These are phyloP conservation scores for Bombyx huttoni DNA, from an alignment of 2,888 invertebrate genomes.

Conservation along the genomic window DNA sequence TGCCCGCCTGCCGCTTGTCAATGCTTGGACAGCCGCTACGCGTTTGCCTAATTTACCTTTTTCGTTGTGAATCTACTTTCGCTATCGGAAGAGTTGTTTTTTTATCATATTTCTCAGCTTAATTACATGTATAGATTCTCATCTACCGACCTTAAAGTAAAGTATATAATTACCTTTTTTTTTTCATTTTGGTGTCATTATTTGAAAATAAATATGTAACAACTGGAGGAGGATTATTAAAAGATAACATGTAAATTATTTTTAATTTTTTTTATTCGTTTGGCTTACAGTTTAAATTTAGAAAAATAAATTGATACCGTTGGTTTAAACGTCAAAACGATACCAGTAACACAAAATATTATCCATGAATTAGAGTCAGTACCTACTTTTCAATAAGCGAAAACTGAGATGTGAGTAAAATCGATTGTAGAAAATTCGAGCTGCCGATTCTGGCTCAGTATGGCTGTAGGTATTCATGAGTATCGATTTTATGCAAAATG, in stretches of 20 bases:
- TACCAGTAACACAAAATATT: no score
- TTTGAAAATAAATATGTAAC: no score
- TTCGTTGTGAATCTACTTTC: slow-evolving; percentile 59
- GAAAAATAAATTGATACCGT: no score
- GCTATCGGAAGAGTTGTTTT: slow-evolving; percentile 7
- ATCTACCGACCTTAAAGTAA: no score
- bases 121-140: slow-evolving; percentile 1
- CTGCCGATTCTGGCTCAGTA: slow-evolving; percentile 40
- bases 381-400: slow-evolving; percentile 21
- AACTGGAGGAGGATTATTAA: no score
- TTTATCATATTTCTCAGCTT: background rate
- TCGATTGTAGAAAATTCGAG: slow-evolving; percentile 43
- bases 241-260: no score
- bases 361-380: no score
- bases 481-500: slow-evolving; percentile 73
- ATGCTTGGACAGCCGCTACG: slow-evolving; percentile 12
- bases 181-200: no score
- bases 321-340: no score
- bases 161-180: no score
- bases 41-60: slow-evolving; percentile 52
- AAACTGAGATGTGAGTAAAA: slow-evolving; percentile 44
- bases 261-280: no score
- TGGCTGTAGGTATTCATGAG: slow-evolving; percentile 58
- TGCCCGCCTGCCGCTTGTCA: slow-evolving; percentile 14
- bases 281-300: no score